These are phyloP conservation scores for Otus scops DNA, from an alignment of 2,797 vertebrate genomes.

Conservation along the genomic window DNA sequence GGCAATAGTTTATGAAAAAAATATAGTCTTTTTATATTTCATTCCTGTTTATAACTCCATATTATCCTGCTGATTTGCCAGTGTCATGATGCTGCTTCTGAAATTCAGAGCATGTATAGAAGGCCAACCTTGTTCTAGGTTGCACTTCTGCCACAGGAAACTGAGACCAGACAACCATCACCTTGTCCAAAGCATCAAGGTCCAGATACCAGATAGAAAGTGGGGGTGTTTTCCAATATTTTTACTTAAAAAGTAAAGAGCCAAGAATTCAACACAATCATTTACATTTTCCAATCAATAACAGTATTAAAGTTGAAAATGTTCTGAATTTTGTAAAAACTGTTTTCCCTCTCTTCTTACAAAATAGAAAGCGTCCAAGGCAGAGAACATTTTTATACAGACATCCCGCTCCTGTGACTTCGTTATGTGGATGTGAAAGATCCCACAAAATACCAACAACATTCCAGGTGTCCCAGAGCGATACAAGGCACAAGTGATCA, in stretches of 20 bases:
- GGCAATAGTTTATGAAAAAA: background rate
- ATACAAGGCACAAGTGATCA: accelerated
- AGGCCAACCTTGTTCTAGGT: background rate
- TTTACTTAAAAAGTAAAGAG: background rate
- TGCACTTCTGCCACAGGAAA: background rate
- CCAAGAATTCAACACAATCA: background rate
- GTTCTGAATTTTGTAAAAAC: background rate
- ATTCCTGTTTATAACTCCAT: background rate
- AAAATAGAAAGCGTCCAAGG: accelerated
- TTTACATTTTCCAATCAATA: background rate
- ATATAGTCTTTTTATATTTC: accelerated
- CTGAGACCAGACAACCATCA: background rate
- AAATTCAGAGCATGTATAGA: background rate
- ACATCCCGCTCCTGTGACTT: background rate
- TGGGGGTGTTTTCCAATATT: background rate
- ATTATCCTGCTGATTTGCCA: background rate
- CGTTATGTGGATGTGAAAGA: background rate
- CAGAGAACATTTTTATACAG: background rate
- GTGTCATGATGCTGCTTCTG: background rate
- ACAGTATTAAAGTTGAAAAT: background rate
- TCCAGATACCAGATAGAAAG: background rate
- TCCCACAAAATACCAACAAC: background rate
- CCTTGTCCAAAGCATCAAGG: background rate
- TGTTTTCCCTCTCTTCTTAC: background rate
- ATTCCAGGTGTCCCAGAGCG: background rate